Percentiles rank a stretch among this genome's conserved stretches.
These are phyloP conservation scores for Puntigrus tetrazona DNA, from an alignment of 2,113 vertebrate genomes.

Conservation along the genomic window DNA sequence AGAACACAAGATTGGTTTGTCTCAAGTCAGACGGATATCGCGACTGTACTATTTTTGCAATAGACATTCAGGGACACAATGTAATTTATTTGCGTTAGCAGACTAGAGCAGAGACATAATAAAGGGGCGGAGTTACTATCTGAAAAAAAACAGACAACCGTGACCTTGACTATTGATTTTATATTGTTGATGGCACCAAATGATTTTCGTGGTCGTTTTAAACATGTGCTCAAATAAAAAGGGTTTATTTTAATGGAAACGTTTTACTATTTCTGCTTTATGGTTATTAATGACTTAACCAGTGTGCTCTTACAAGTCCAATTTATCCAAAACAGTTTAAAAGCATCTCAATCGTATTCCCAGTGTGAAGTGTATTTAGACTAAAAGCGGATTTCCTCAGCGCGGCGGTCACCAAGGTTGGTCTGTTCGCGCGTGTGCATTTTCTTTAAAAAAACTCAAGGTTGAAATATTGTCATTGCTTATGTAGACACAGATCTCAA, in stretches of 20 bases:
- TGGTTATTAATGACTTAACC: neutral
- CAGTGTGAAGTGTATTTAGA: neutral
- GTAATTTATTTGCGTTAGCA: neutral
- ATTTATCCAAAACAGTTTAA: neutral
- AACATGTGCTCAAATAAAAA: conserved; percentile 4
- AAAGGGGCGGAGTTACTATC: neutral
- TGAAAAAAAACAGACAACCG: neutral
- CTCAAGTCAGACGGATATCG: neutral
- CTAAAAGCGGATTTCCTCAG: neutral
- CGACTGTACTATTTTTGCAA: neutral
- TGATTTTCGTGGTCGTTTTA: neutral
- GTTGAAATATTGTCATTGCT: neutral
- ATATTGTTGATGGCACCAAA: neutral
- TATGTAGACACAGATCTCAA: neutral
- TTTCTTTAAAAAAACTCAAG: neutral
- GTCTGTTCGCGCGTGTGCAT: neutral
- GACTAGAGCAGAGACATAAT: neutral
- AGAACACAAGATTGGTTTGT: neutral
- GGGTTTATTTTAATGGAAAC: neutral
- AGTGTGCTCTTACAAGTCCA: neutral
- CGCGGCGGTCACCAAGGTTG: neutral
- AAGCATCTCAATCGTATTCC: neutral
- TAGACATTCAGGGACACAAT: neutral
- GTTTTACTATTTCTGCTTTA: neutral
- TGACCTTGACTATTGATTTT: conserved; percentile 28